Base-by-base conservation (phyloP, 37 sponge, comb jelly and placozoan species). In the Ianthella basta region DNA sequence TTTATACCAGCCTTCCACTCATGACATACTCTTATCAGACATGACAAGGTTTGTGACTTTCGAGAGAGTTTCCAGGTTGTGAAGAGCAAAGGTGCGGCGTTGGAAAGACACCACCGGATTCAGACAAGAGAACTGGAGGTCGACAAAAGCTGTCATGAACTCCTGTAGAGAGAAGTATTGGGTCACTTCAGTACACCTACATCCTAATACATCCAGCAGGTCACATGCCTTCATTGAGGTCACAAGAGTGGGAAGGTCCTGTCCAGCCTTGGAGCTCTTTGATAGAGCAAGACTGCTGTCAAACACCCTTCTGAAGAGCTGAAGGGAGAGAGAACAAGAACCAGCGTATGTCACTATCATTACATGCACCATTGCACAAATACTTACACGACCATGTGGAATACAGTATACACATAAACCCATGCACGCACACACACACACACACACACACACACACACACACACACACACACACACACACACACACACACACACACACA, bases 61-160 rank as follows among this genome's bases (percentile, higher is more conserved):
- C 15, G 80, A 29, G 56, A 88, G 21, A 25, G 83, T 30, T 25
- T 79, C 74, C 34, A 93, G 81, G 41, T 86, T 24, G 44, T 72
- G 67, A 37, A 93, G 87, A 20, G 90, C 82, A 55, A 87, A 87
- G 55, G 84, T 34, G 34, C 93, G 68, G 55, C 93, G 59, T 41
- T 93, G 93, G 60, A 84, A 93, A 23, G 89, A 87, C 14, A 87
- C 86, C 24, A 89, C 39, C 16, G 93, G 93, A 50, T 87, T 87
- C 33, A 93, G 85, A 5, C 24, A 73, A 35, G 27, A n/a, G 59
- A 93, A 87, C 81, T 85, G 87, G 55, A 82, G 84, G 24, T 1
- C 27, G 23, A 85, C 19, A 53, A 89, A 81, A 16, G 30, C 55
- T 23, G 64, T 56, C 25, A 93, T 38, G 59, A 93, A 93, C 8